Evolutionary conservation across 2,888 invertebrate species (phyloP).

Genomic region (Agrochola circellaris): DNA sequence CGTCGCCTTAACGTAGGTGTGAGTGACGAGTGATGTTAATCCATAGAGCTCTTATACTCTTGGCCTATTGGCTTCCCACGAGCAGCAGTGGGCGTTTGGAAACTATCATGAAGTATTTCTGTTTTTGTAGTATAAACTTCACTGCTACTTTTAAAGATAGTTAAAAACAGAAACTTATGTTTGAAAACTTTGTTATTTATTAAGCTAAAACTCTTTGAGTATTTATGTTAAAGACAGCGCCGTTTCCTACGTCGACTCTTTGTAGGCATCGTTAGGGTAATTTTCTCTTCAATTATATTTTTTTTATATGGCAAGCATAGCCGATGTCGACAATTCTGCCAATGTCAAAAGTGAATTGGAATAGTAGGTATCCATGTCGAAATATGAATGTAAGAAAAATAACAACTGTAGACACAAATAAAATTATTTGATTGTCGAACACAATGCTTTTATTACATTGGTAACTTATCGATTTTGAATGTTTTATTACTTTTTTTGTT

Average conservation of each 20-base stretch:
- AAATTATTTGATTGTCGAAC: too few species aligned
- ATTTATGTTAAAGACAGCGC: background rate
- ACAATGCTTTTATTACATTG: too few species aligned
- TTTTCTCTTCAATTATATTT: background rate
- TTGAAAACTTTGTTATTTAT: constrained; percentile 14
- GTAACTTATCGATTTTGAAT: too few species aligned
- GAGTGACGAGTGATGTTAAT: background rate
- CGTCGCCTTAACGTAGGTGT: background rate
- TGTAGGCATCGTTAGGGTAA: background rate
- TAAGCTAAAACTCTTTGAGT: background rate
- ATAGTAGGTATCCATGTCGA: too few species aligned
- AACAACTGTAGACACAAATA: too few species aligned
- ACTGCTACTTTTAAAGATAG: background rate
- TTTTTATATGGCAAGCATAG: too few species aligned
- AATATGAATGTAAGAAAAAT: too few species aligned
- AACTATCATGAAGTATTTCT: background rate
- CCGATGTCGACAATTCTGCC: too few species aligned
- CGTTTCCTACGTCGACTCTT: background rate
- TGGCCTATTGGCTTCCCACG: background rate
- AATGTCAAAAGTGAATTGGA: too few species aligned
- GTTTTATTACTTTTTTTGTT: too few species aligned
- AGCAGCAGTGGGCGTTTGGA: constrained; percentile 15
- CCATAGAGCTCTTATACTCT: background rate
- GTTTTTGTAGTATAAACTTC: constrained; percentile 13
- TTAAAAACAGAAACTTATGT: background rate